phyloP scores from a whole-genome alignment of 2,888 invertebrate genomes.

The Hirtodrosophila trivittata region DNA sequence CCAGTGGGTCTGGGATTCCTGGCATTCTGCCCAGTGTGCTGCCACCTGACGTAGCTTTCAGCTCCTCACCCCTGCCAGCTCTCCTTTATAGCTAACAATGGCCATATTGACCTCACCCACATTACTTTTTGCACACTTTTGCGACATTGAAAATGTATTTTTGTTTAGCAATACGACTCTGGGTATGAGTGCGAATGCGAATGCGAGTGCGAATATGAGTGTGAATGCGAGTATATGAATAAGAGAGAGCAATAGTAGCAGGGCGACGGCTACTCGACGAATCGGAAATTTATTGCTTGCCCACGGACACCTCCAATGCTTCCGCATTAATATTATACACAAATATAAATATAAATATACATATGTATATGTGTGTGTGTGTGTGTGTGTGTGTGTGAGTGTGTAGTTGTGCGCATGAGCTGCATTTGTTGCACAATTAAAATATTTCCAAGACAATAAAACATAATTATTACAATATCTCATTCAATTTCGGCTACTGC shows the following conservation, averaged over 20 bases:
- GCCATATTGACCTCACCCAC: slow-evolving; percentile 69
- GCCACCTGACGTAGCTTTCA: slow-evolving; percentile 59
- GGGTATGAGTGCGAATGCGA: no score
- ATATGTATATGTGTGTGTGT: slow-evolving; percentile 3
- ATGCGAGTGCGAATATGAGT: not conserved
- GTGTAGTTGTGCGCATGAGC: no score
- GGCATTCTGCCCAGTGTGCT: slow-evolving; percentile 74
- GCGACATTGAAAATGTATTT: slow-evolving; percentile 66
- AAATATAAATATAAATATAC: not conserved
- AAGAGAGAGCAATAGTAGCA: slow-evolving; percentile 6
- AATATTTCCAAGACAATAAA: not conserved
- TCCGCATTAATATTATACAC: slow-evolving; percentile 46
- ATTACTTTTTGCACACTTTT: slow-evolving; percentile 49
- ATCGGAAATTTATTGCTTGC: slow-evolving; percentile 45
- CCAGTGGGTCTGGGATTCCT: no score
- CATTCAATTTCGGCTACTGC: no score
- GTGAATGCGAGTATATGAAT: no score
- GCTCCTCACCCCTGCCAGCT: not conserved
- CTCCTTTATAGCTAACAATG: slow-evolving; percentile 13
- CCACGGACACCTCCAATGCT: slow-evolving; percentile 34
- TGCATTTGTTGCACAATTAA: no score
- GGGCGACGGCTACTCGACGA: slow-evolving; percentile 6
- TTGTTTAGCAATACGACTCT: slow-evolving; percentile 16
- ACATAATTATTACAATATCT: not conserved
- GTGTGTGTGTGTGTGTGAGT: slow-evolving; percentile 4